A percentile compares a stretch with the other conserved stretches of the same genome.
These are phyloP conservation scores for Trichopoda pennipes DNA, from an alignment of 2,888 invertebrate species.

Conservation along the genomic window DNA sequence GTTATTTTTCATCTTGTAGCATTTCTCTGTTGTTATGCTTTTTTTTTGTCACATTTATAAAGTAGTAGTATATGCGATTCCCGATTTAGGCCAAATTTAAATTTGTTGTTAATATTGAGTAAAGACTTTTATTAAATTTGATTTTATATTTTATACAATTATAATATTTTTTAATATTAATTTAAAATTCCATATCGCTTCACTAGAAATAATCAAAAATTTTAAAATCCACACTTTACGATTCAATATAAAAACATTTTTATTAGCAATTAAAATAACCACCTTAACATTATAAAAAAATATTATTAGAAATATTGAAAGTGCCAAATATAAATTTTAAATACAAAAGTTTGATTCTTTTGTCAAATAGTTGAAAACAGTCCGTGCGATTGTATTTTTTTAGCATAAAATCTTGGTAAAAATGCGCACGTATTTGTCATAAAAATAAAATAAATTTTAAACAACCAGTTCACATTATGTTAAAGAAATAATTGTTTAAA, in stretches of 20 bases:
- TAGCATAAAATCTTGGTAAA: slow-evolving; percentile 1
- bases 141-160: too few relatives aligned
- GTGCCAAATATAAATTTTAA: background rate
- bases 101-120: too few relatives aligned
- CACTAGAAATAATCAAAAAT: background rate
- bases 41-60: too few relatives aligned
- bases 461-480: background rate
- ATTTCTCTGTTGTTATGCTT: too few relatives aligned
- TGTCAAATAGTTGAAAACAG: slow-evolving; percentile 2
- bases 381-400: slow-evolving; percentile 5
- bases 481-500: slow-evolving; percentile 10
- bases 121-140: too few relatives aligned
- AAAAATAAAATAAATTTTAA: slow-evolving; percentile 30
- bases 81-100: too few relatives aligned
- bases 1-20: too few relatives aligned
- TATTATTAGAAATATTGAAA: slow-evolving; percentile 43
- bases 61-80: too few relatives aligned
- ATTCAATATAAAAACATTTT: slow-evolving; percentile 19
- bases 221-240: background rate
- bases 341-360: slow-evolving; percentile 14
- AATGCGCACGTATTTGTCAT: slow-evolving; percentile 39
- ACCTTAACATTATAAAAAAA: slow-evolving; percentile 51
- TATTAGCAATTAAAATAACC: slow-evolving; percentile 48
- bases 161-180: too few relatives aligned
- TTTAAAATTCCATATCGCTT: background rate